These are phyloP conservation scores for Autographa pulchrina DNA, from an alignment of 2,888 invertebrate genomes.

Conservation along the genomic window DNA sequence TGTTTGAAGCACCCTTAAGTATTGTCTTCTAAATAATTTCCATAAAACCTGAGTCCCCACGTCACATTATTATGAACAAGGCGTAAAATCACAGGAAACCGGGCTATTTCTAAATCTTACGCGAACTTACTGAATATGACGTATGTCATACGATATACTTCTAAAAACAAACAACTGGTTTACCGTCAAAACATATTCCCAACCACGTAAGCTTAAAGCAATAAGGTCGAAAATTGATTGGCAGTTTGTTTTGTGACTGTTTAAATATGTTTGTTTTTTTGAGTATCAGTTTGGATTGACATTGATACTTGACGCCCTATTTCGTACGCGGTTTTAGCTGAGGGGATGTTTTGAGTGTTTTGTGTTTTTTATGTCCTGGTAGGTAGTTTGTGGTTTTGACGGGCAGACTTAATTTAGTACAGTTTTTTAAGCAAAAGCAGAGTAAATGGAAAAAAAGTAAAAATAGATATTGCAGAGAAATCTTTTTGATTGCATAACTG, in stretches of 20 bases:
- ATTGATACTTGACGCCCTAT: slow-evolving; percentile 79
- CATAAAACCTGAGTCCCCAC: slow-evolving; percentile 12
- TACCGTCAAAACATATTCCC: slow-evolving; percentile 21
- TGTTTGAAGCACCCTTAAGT: background rate
- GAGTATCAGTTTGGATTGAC: slow-evolving; percentile 77
- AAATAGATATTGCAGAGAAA: background rate
- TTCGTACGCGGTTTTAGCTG: slow-evolving; percentile 73
- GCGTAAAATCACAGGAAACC: slow-evolving; percentile 73
- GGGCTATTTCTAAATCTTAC: slow-evolving; percentile 75
- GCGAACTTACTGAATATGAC: slow-evolving; percentile 72
- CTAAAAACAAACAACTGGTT: slow-evolving; percentile 53
- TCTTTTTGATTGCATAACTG: too few relatives aligned
- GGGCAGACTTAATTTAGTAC: slow-evolving; percentile 4
- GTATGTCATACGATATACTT: slow-evolving; percentile 74
- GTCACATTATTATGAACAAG: slow-evolving; percentile 54
- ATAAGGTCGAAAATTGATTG: slow-evolving; percentile 58
- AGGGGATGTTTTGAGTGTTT: slow-evolving; percentile 56
- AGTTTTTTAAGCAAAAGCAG: slow-evolving; percentile 5
- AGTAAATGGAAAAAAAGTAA: background rate
- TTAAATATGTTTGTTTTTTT: slow-evolving; percentile 37
- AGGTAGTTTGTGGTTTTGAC: slow-evolving; percentile 37
- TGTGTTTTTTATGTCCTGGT: slow-evolving; percentile 56
- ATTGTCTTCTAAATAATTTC: slow-evolving; percentile 30
- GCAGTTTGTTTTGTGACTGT: slow-evolving; percentile 26
- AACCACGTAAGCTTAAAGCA: slow-evolving; percentile 29